Conservation (phyloP, 2,113 vertebrate species). For the Pygoscelis adeliae region DNA sequence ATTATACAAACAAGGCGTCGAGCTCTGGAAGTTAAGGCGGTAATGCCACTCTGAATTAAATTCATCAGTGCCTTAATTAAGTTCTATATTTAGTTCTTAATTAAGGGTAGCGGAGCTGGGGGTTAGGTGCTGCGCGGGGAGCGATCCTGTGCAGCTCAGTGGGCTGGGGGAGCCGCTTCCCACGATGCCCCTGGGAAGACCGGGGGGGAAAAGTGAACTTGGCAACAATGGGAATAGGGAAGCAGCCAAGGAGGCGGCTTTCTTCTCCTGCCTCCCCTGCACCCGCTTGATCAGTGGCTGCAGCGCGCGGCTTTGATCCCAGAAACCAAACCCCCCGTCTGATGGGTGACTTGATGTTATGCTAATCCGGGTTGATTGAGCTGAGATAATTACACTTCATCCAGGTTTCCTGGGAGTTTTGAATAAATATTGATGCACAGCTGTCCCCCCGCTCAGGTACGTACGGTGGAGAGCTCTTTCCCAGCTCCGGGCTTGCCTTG, state of each 20-base stretch:
- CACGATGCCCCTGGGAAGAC: fast-evolving
- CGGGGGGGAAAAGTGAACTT: neutral
- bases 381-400: constrained; percentile 77
- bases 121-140: neutral
- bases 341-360: constrained; percentile 71
- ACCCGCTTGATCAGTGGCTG: constrained; percentile 45
- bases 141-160: neutral
- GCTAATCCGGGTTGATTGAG: constrained; percentile 77
- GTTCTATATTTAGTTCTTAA: constrained; percentile 82
- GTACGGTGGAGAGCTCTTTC: neutral
- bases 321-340: constrained; percentile 67
- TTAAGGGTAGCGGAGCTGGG: constrained; percentile 71
- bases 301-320: constrained; percentile 69
- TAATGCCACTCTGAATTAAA: constrained; percentile 82
- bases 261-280: neutral
- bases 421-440: constrained; percentile 77
- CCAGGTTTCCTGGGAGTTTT: constrained; percentile 74
- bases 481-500: neutral
- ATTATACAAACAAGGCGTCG: constrained; percentile 73
- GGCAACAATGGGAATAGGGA: neutral
- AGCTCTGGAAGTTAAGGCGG: constrained; percentile 73
- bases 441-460: constrained; percentile 66
- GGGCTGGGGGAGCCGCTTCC: neutral
- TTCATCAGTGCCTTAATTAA: constrained; percentile 83
- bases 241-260: neutral